These are phyloP conservation scores for Microcebus jonahi DNA, from an alignment of 2,113 vertebrate genomes.

Conservation along the genomic window DNA sequence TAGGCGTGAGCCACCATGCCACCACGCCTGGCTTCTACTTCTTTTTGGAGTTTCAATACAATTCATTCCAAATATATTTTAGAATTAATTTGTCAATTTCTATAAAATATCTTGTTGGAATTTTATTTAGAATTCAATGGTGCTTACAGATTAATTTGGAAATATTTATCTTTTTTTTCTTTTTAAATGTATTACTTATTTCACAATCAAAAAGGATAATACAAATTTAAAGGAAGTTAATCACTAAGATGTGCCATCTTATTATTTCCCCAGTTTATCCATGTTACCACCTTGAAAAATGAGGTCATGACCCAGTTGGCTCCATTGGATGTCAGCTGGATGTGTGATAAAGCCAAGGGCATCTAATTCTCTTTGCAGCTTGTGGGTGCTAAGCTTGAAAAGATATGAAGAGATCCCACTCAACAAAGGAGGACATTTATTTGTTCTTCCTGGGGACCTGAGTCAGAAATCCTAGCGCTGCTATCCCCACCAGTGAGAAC, in stretches of 20 bases:
- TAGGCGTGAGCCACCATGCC: too few species aligned
- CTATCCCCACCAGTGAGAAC: background rate
- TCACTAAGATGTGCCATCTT: conserved; percentile 44
- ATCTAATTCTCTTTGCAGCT: background rate
- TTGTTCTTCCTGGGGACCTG: background rate
- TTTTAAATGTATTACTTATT: conserved; percentile 36
- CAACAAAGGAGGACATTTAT: background rate
- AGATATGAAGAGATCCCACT: background rate
- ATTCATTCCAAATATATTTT: background rate
- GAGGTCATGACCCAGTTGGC: conserved; percentile 17
- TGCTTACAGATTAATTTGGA: background rate
- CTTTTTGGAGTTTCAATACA: background rate
- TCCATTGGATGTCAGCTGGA: background rate
- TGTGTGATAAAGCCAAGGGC: background rate
- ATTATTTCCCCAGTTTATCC: conserved; percentile 2
- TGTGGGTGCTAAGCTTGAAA: background rate
- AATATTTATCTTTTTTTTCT: background rate
- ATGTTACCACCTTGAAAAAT: background rate
- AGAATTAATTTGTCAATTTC: background rate
- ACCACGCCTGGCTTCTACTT: too few species aligned
- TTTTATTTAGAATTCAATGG: background rate
- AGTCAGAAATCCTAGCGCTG: background rate
- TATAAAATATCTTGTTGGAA: background rate
- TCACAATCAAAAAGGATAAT: conserved; percentile 51
- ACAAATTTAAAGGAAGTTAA: conserved; percentile 40